phyloP scores from a whole-genome alignment of 2,888 invertebrate genomes.

The Geotrupes spiniger region DNA sequence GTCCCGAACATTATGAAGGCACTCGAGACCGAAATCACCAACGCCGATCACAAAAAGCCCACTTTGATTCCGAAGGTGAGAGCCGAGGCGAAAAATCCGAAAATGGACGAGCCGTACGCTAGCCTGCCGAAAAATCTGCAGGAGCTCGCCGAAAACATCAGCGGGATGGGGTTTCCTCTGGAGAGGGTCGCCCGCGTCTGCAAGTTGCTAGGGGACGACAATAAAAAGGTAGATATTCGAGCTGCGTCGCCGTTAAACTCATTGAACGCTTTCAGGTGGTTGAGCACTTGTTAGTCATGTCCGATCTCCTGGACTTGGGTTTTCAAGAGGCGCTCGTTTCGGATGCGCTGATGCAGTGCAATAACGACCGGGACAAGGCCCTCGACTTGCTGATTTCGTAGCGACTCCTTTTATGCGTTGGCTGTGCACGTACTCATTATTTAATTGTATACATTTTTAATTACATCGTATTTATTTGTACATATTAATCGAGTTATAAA shows the following conservation, averaged over 20 bases:
- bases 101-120: slow-evolving; percentile 46
- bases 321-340: slow-evolving; percentile 75
- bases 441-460: slow-evolving; percentile 16
- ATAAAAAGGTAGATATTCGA: slow-evolving; percentile 69
- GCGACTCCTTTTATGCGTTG: slow-evolving; percentile 31
- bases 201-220: slow-evolving; percentile 72
- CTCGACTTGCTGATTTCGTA: slow-evolving; percentile 79
- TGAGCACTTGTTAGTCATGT: slow-evolving; percentile 75
- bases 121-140: slow-evolving; percentile 58
- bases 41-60: slow-evolving; percentile 31
- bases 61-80: slow-evolving; percentile 18
- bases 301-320: slow-evolving; percentile 77
- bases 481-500: slow-evolving; percentile 10
- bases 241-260: background rate
- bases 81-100: slow-evolving; percentile 24
- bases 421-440: slow-evolving; percentile 20
- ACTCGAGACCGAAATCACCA: slow-evolving; percentile 63
- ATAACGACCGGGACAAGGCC: slow-evolving; percentile 83
- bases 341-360: slow-evolving; percentile 69
- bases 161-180: slow-evolving; percentile 85
- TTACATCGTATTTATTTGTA: slow-evolving; percentile 24
- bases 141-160: slow-evolving; percentile 69
- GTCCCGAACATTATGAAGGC: slow-evolving; percentile 76
- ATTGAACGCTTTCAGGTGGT: slow-evolving; percentile 51
- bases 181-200: slow-evolving; percentile 79